Percentiles rank a stretch among this genome's conserved stretches.
phyloP scores from a whole-genome alignment of 2,888 invertebrate genomes.

The Dinocampus coccinellae region DNA sequence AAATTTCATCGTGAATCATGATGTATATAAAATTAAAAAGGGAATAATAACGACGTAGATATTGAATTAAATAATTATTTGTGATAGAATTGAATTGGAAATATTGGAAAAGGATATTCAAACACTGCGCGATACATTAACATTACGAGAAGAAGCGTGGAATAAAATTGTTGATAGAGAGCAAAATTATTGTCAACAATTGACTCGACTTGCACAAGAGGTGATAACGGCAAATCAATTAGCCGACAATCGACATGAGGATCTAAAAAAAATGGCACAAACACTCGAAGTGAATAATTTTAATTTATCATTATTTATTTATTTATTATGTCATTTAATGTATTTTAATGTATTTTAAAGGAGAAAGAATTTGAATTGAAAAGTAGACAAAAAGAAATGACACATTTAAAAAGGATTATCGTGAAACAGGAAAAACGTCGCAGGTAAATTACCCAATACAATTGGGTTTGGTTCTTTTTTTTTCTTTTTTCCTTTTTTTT shows the following conservation, averaged over 20 bases:
- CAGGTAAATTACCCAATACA: too few species aligned
- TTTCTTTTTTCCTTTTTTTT: background rate
- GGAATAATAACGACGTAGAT: background rate
- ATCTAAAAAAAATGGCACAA: slow-evolving; percentile 49
- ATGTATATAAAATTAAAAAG: background rate
- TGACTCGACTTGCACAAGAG: slow-evolving; percentile 58
- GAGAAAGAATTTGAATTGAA: slow-evolving; percentile 53
- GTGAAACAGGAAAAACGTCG: slow-evolving; percentile 45
- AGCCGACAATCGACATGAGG: slow-evolving; percentile 56
- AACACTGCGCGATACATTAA: slow-evolving; percentile 56
- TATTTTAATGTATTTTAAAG: slow-evolving; percentile 38
- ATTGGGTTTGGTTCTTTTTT: background rate
- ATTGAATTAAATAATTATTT: background rate
- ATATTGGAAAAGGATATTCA: slow-evolving; percentile 59
- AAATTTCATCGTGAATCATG: background rate
- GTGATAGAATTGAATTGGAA: slow-evolving; percentile 57
- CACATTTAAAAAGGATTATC: slow-evolving; percentile 49
- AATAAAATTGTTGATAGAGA: slow-evolving; percentile 55
- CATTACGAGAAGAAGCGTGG: slow-evolving; percentile 56
- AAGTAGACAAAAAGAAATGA: slow-evolving; percentile 48
- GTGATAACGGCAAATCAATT: slow-evolving; percentile 57
- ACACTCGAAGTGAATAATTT: slow-evolving; percentile 50
- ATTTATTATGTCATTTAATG: background rate
- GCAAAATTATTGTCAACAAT: slow-evolving; percentile 57
- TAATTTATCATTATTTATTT: too few species aligned